phyloP scores from a whole-genome alignment of 2,113 vertebrate genomes.

The Entelurus aequoreus region DNA sequence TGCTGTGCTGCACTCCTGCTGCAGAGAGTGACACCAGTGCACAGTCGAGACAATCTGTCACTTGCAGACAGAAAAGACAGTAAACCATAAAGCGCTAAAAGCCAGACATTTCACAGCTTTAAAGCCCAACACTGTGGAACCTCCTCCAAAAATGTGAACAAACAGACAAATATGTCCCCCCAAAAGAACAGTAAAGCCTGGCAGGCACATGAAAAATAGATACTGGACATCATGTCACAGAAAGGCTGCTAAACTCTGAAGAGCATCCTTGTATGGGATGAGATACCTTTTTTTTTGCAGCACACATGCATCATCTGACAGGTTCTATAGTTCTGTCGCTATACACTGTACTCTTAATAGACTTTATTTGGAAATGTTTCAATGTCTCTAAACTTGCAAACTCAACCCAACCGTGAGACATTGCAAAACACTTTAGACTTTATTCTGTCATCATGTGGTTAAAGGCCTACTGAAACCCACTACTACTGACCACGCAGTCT shows the following conservation, averaged over 20 bases:
- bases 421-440: background rate
- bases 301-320: background rate
- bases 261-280: background rate
- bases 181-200: constrained; percentile 31
- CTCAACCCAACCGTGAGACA: background rate
- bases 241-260: constrained; percentile 24
- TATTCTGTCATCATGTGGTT: background rate
- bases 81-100: constrained; percentile 36
- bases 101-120: constrained; percentile 15
- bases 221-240: constrained; percentile 36
- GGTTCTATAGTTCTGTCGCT: background rate
- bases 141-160: constrained; percentile 18
- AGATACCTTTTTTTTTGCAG: background rate
- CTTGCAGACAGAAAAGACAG: constrained; percentile 45
- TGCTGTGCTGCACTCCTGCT: constrained; percentile 15
- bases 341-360: background rate
- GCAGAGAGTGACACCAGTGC: constrained; percentile 30
- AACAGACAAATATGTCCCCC: constrained; percentile 24
- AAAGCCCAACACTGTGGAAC: constrained; percentile 27
- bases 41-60: constrained; percentile 31
- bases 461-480: too few species aligned
- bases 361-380: background rate
- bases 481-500: too few species aligned
- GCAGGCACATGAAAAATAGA: constrained; percentile 25
- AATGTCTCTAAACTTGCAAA: background rate